phyloP scores from a whole-genome alignment of 2,797 vertebrate species.

The Phyllotis vaccarum region DNA sequence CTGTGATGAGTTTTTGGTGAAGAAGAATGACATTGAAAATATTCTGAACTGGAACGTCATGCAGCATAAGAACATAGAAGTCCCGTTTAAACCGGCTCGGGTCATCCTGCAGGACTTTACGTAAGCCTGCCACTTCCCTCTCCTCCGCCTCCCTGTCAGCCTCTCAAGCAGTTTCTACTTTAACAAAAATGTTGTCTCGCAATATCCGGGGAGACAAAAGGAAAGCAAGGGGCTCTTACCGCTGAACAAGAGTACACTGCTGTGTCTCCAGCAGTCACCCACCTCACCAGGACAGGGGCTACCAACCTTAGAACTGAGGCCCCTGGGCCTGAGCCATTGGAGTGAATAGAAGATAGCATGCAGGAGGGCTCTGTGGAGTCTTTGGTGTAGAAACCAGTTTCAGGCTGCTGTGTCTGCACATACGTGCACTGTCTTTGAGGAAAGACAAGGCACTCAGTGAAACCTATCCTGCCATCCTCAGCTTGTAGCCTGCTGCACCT shows the following conservation, averaged over 20 bases:
- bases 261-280: background rate
- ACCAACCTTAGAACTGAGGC: background rate
- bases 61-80: slow-evolving; percentile 94
- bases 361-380: background rate
- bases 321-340: background rate
- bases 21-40: slow-evolving; percentile 94
- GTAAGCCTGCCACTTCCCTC: slow-evolving; percentile 87
- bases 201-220: background rate
- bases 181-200: background rate
- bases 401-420: background rate
- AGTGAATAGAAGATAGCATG: background rate
- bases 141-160: background rate
- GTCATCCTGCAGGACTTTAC: slow-evolving; percentile 99
- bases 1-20: slow-evolving; percentile 97
- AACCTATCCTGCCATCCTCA: background rate
- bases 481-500: background rate
- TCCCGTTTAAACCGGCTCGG: slow-evolving; percentile 96
- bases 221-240: background rate
- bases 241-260: background rate
- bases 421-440: background rate
- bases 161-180: background rate
- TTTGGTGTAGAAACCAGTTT: background rate
- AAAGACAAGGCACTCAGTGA: fast-evolving
- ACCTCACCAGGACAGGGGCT: background rate
- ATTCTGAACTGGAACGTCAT: slow-evolving; percentile 96